Conservation (phyloP, 2,888 invertebrate species). For the Athalia cordata region DNA sequence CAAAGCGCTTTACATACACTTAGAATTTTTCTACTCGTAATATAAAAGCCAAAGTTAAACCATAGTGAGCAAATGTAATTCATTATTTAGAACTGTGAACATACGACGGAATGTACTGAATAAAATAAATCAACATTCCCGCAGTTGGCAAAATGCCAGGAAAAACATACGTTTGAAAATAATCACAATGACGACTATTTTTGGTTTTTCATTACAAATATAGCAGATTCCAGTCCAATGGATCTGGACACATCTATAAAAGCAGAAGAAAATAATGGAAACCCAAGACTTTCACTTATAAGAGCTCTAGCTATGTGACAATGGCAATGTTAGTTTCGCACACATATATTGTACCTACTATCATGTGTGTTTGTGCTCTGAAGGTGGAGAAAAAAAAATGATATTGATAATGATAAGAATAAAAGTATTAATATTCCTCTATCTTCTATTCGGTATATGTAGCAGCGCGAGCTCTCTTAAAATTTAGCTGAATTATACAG, state of each 20-base stretch:
- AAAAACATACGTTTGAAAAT: slow-evolving; percentile 36
- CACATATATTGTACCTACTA: slow-evolving; percentile 10
- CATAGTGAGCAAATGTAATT: slow-evolving; percentile 19
- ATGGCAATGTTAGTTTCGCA: neutral
- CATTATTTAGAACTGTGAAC: slow-evolving; percentile 24
- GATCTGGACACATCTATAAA: too few relatives aligned
- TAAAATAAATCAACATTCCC: slow-evolving; percentile 29
- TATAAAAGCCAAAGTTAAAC: neutral
- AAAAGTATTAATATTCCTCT: too few relatives aligned
- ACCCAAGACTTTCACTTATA: too few relatives aligned
- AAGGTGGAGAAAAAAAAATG: too few relatives aligned
- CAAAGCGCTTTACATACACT: neutral
- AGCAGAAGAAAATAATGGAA: too few relatives aligned
- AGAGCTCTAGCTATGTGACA: slow-evolving; percentile 16
- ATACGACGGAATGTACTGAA: slow-evolving; percentile 13
- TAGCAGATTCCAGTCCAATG: slow-evolving; percentile 12
- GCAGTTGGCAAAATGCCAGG: slow-evolving; percentile 24
- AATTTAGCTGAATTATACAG: too few relatives aligned
- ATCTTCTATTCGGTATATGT: too few relatives aligned
- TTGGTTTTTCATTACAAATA: slow-evolving; percentile 32
- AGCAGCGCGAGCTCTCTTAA: too few relatives aligned
- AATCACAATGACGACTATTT: slow-evolving; percentile 39
- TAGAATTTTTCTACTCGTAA: slow-evolving; percentile 20
- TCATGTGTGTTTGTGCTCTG: neutral
- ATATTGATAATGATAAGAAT: too few relatives aligned